These are phyloP conservation scores for Paradisaea rubra DNA, from an alignment of 2,113 vertebrate genomes.

Conservation along the genomic window DNA sequence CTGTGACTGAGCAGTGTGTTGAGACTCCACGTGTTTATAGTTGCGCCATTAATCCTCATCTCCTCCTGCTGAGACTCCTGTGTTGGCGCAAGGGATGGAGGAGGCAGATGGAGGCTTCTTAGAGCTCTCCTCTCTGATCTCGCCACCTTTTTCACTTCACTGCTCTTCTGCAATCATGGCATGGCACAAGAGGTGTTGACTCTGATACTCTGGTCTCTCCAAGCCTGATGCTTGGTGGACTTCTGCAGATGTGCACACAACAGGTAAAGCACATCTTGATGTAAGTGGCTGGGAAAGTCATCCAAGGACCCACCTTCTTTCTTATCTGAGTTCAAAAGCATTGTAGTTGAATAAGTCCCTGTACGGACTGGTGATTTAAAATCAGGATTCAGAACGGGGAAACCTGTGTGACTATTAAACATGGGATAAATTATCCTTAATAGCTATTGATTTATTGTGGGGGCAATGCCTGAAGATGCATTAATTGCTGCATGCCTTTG, in stretches of 20 bases:
- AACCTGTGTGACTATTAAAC: not conserved
- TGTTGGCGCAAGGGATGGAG: not conserved
- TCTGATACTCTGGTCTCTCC: not conserved
- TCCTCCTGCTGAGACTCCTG: not conserved
- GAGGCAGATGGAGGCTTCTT: not conserved
- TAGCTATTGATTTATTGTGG: not conserved
- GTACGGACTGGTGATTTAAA: not conserved
- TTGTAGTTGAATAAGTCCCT: not conserved
- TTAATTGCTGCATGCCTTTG: conserved; percentile 1
- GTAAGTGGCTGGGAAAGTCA: not conserved
- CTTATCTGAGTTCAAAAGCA: not conserved
- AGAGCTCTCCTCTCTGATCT: not conserved
- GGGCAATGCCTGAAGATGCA: not conserved
- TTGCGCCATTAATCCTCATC: not conserved
- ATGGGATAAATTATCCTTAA: conserved; percentile 2
- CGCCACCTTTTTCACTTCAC: not conserved
- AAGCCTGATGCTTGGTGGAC: not conserved
- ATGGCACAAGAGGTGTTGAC: not conserved
- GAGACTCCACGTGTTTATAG: rapidly evolving
- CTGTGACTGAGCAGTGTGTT: not conserved
- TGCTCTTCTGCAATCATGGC: not conserved
- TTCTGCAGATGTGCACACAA: not conserved
- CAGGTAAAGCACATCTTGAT: not conserved
- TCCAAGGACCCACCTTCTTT: not conserved
- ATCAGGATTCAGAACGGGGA: not conserved